Conservation (phyloP, 2,888 invertebrate species). For the Temnothorax rugatulus region DNA sequence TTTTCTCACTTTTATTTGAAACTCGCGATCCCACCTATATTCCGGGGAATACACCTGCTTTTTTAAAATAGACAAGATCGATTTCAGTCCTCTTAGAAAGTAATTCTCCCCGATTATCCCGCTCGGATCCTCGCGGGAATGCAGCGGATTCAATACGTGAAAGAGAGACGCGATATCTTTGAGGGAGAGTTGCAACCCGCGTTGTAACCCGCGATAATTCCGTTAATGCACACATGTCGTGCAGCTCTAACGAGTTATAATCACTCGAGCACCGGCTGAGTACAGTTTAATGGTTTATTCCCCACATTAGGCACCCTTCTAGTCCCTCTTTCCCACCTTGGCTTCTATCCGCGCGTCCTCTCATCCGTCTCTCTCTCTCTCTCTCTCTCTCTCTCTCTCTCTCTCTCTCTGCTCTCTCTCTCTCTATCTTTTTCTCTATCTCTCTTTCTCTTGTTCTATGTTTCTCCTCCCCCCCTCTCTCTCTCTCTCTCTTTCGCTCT, state of each 20-base stretch:
- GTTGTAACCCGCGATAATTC: conserved; percentile 72
- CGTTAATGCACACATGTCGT: conserved; percentile 81
- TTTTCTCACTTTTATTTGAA: background rate
- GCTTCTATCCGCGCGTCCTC: conserved; percentile 24
- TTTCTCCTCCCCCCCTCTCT: background rate
- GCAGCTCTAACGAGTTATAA: conserved; percentile 81
- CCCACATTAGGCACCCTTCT: conserved; percentile 71
- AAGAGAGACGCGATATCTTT: conserved; percentile 33
- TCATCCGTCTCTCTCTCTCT: conserved; percentile 22
- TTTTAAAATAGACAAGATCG: background rate
- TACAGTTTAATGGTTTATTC: conserved; percentile 82
- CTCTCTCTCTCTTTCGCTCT: conserved; percentile 4
- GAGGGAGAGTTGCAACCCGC: conserved; percentile 15
- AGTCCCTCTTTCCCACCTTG: conserved; percentile 45
- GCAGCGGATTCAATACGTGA: conserved; percentile 9
- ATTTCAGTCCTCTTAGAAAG: background rate
- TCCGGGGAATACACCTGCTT: background rate
- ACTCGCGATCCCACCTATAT: background rate
- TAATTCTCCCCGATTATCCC: background rate
- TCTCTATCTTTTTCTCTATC: background rate
- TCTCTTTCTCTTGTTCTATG: background rate
- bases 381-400: conserved; percentile 2
- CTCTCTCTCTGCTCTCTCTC: background rate
- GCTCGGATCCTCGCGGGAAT: conserved; percentile 10
- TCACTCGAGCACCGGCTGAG: conserved; percentile 79